Conservation (phyloP, 2,797 vertebrate species). For the Lutjanus campechanus region DNA sequence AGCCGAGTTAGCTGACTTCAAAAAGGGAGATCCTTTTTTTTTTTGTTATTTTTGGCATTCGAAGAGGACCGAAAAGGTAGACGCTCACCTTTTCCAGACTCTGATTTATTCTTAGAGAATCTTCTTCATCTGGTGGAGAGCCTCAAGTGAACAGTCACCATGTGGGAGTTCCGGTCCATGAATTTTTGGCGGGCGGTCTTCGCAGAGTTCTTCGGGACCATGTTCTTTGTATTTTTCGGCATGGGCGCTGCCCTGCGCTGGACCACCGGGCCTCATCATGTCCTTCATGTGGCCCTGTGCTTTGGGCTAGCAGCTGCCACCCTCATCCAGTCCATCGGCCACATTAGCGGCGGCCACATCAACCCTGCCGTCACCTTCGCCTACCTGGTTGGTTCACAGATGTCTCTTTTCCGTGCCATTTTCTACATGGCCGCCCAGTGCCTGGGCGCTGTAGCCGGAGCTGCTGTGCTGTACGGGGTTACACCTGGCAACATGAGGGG, state of each 20-base stretch:
- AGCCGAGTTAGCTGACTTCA: constrained; percentile 57
- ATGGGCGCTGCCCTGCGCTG: constrained; percentile 93
- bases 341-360: constrained; percentile 95
- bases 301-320: constrained; percentile 94
- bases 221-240: constrained; percentile 96
- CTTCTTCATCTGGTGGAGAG: constrained; percentile 55
- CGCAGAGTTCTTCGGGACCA: constrained; percentile 95
- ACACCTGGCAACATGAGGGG: constrained; percentile 92
- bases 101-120: constrained; percentile 40
- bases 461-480: constrained; percentile 93
- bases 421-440: constrained; percentile 94
- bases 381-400: constrained; percentile 93
- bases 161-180: constrained; percentile 96
- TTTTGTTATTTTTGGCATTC: constrained; percentile 51
- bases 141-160: constrained; percentile 77
- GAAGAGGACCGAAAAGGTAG: constrained; percentile 66
- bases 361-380: constrained; percentile 96
- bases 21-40: constrained; percentile 54
- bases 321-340: constrained; percentile 93
- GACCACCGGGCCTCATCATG: constrained; percentile 90
- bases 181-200: constrained; percentile 97
- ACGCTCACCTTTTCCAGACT: constrained; percentile 56
- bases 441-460: constrained; percentile 93
- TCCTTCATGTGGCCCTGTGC: constrained; percentile 92
- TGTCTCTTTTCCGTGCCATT: constrained; percentile 93